Evolutionary conservation across 2,888 invertebrate genomes (phyloP), one percentile per base, ranked within the genome.

Genomic region (Hymenopus coronatus): DNA sequence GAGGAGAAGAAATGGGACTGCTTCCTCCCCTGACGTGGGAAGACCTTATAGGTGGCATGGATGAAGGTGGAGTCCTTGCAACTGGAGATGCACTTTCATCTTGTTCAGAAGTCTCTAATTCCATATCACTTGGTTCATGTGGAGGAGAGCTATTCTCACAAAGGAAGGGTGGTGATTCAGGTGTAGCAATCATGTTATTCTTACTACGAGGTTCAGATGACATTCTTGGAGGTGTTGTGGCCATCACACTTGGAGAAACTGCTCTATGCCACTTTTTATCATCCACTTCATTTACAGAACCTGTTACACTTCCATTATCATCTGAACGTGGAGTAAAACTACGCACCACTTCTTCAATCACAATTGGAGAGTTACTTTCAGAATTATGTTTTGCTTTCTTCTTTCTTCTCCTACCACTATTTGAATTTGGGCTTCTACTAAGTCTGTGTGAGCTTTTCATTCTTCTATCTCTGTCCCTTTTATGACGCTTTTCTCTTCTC

Each of bases 401-500:
- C 93, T 96, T 96, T 82, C 90, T 89, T 84, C 91, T 90, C 93
- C 96, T 97, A 91, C 96, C 96, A 84, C 87, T 89, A 83, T 28
- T 83, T 54, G 89, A 87, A 89, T 83, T 89, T n/a, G 89, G 89
- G 82, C 89, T 90, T 85, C 88, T 90, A 85, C 89, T 90, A 25
- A 83, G 96, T 94, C 91, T 96, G 96, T 8, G 93, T 92, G 25
- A 92, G 91, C 6, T 93, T 88, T 90, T 94, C 93, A 89, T 94
- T 94, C 97, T 97, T 93, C 96, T 96, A 96, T 96, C 92, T 97
- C 96, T 91, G 96, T 96, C 93, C 90, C 90, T 90, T 91, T 96
- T 94, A 91, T 93, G 93, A 89, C 93, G 93, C 90, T 93, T 93
- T 90, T 93, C 93, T 91, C 93, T 94, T 88, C 92, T 91, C 89